Base-by-base conservation (phyloP, 2,888 invertebrate species). In the Luffia ferchaultella region DNA sequence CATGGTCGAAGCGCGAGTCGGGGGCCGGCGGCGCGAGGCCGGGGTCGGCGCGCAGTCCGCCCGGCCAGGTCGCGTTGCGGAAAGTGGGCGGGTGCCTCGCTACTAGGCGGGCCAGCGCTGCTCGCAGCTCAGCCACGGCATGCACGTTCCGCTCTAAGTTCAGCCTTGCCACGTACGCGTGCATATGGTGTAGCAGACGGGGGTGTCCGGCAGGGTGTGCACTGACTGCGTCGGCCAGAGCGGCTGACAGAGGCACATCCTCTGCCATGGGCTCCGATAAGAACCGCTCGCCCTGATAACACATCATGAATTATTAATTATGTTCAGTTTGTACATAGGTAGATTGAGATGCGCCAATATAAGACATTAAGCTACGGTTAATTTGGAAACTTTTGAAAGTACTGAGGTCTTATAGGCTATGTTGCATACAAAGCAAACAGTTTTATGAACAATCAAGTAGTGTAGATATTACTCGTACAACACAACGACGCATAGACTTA, bases 21-120 rank as follows among this genome's bases (percentile, higher is more conserved):
- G 73, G 74, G 47, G 55, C 16, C 2, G 79, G 76, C 56, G 84
- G 73, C 57, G 83, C 78, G 30, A 84, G 72, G 43, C 86, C 84
- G 52, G 80, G 77, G 65, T 85, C 86, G 46, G 72, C 67, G 50
- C 86, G 75, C 59, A 79, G 74, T 9, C 86, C 86, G 65, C 92
- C 91, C 50, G 91, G 90, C 93, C 95, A 96, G 12, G 88, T 88
- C 46, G 91, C 86, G 60, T 95, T 87, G 74, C 96, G 67, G 64
- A 55, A 66, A 57, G 60, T 62, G 58, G 57, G 58, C 60, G 56
- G 68, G 63, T 54, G 68, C 60, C 59, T 1, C 65, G 58, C 53
- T 60, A 64, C 61, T 51, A 59, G 63, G 3, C 30, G 3, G 5
- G 30, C 12, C 5, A 30, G 30, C 30, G 30, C 30, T 3, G 12